Conservation (phyloP, 2,888 invertebrate genomes). For the Alsophila aescularia region DNA sequence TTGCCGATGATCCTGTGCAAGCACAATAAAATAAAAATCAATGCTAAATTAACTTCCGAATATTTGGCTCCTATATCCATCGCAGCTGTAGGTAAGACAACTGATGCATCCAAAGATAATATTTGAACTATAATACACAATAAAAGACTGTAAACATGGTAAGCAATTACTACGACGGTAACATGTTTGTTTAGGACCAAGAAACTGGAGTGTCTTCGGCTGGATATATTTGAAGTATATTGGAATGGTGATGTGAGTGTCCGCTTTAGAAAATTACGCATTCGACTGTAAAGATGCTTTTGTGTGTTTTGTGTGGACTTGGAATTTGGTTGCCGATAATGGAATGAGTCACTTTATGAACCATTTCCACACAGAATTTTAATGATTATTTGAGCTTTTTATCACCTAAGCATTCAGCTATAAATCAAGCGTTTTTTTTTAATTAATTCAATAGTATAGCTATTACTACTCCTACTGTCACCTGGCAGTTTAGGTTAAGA, state of each 20-base stretch:
- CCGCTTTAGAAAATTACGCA: constrained; percentile 12
- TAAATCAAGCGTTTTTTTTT: too few relatives aligned
- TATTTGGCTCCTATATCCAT: constrained; percentile 59
- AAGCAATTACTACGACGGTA: constrained; percentile 80
- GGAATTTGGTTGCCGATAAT: not conserved
- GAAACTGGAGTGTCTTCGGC: constrained; percentile 81
- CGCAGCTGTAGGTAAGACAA: constrained; percentile 77
- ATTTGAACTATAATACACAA: constrained; percentile 81
- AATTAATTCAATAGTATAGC: too few relatives aligned
- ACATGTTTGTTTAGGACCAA: constrained; percentile 84
- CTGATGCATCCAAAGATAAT: constrained; percentile 79
- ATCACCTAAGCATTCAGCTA: too few relatives aligned
- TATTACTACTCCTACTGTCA: too few relatives aligned
- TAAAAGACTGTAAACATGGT: constrained; percentile 81
- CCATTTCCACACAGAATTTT: too few relatives aligned
- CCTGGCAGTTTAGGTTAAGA: too few relatives aligned
- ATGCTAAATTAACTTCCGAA: constrained; percentile 74
- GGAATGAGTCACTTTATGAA: not conserved
- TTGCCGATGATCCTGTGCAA: constrained; percentile 31
- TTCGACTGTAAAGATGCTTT: constrained; percentile 1
- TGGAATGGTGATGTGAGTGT: constrained; percentile 47
- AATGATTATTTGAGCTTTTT: too few relatives aligned
- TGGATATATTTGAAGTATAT: constrained; percentile 75
- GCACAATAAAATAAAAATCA: constrained; percentile 60
- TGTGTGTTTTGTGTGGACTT: constrained; percentile 1